Percentiles rank a stretch among this genome's conserved stretches.
Conservation (phyloP, 2,888 invertebrate species). For the Mystacides longicornis region DNA sequence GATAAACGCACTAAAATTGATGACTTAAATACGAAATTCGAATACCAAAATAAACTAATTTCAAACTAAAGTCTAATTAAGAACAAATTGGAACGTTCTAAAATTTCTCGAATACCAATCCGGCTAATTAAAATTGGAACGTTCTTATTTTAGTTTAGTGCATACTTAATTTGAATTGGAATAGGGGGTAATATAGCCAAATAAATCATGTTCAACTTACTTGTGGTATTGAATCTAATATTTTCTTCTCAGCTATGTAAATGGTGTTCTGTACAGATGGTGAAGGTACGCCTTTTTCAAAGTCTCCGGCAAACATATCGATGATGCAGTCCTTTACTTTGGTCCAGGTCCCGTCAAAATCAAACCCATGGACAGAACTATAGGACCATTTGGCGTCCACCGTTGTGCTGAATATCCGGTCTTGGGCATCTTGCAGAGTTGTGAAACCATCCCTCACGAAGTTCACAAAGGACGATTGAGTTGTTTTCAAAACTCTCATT, state of each 20-base stretch:
- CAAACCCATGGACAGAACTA: constrained; percentile 53
- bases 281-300: constrained; percentile 62
- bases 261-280: constrained; percentile 75
- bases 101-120: too few species aligned
- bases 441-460: constrained; percentile 74
- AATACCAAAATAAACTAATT: too few species aligned
- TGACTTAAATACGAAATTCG: too few species aligned
- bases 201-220: too few species aligned
- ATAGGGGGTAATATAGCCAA: too few species aligned
- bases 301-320: constrained; percentile 69
- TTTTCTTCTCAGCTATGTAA: constrained; percentile 61
- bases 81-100: too few species aligned
- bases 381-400: constrained; percentile 71
- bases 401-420: constrained; percentile 69
- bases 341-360: constrained; percentile 65
- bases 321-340: constrained; percentile 63
- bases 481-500: constrained; percentile 69
- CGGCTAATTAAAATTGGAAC: too few species aligned
- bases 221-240: constrained; percentile 61
- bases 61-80: too few species aligned
- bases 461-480: constrained; percentile 72
- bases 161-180: too few species aligned
- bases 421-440: constrained; percentile 65
- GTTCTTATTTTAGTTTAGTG: too few species aligned
- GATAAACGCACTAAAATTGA: too few species aligned